phyloP scores from a whole-genome alignment of 2,113 vertebrate species.

The Xenopus laevis region DNA sequence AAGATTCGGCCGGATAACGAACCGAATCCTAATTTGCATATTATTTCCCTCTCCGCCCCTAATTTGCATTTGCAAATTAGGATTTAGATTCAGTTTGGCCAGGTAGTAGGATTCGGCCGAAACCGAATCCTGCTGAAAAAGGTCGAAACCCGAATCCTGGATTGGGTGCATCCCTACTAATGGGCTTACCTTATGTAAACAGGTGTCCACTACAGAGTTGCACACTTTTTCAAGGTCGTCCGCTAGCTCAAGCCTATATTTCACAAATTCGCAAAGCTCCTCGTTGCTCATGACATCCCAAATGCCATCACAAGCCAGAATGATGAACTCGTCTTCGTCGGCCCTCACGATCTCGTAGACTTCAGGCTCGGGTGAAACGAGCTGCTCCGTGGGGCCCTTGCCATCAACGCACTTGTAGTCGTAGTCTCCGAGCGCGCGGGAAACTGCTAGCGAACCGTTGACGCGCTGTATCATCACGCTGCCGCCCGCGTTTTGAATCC shows the following conservation, averaged over 20 bases:
- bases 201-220: conserved; percentile 98
- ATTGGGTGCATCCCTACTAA: too few species aligned
- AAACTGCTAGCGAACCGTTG: conserved; percentile 95
- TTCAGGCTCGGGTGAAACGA: conserved; percentile 96
- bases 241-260: conserved; percentile 90
- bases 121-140: too few species aligned
- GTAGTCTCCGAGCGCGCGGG: conserved; percentile 94
- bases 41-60: too few species aligned
- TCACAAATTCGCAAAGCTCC: conserved; percentile 95
- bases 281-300: conserved; percentile 99
- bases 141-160: too few species aligned
- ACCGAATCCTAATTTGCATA: too few species aligned
- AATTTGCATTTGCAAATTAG: too few species aligned
- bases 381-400: conserved; percentile 95
- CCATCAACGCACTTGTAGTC: conserved; percentile 98
- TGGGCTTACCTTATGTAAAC: conserved; percentile 98
- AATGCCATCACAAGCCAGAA: conserved; percentile 95
- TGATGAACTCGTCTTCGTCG: conserved; percentile 92
- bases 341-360: conserved; percentile 88
- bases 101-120: too few species aligned
- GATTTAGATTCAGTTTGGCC: too few species aligned
- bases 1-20: too few species aligned
- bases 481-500: conserved; percentile 97
- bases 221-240: conserved; percentile 96
- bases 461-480: conserved; percentile 98